Evolutionary conservation across 1,140 invertebrate genomes (phyloP).

Genomic region (Heliconius hewitsoni): DNA sequence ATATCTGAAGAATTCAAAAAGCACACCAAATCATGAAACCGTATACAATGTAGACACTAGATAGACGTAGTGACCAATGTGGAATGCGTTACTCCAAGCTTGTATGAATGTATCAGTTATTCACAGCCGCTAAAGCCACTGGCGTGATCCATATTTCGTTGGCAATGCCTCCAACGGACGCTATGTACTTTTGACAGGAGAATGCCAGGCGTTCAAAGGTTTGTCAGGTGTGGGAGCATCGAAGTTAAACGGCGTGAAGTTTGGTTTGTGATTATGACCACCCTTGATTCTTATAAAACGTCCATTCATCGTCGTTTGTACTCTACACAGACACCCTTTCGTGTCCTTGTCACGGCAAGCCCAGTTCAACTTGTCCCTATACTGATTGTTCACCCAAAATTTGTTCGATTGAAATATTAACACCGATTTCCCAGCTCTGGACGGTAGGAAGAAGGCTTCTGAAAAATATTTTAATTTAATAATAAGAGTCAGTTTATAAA

Average conservation of each 20-base stretch:
- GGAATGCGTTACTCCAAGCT: not conserved
- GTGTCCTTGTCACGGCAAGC: conserved; percentile 74
- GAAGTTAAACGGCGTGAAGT: conserved; percentile 68
- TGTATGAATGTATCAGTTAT: not conserved
- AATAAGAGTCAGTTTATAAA: conserved; percentile 4
- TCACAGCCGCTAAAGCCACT: conserved; percentile 55
- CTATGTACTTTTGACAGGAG: conserved; percentile 25
- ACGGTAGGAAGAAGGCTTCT: conserved; percentile 74
- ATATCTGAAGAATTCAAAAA: not conserved
- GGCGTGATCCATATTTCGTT: not conserved
- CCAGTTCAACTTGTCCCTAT: conserved; percentile 73
- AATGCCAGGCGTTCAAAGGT: conserved; percentile 41
- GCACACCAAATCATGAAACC: not conserved
- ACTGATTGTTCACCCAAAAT: conserved; percentile 77
- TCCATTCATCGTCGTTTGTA: conserved; percentile 70
- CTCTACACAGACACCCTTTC: conserved; percentile 66
- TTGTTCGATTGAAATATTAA: conserved; percentile 73
- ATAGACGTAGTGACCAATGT: not conserved
- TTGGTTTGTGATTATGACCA: conserved; percentile 65
- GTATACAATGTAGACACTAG: not conserved
- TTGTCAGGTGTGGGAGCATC: conserved; percentile 44
- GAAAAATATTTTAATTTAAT: conserved; percentile 46
- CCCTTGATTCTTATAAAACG: conserved; percentile 68
- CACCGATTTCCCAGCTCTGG: conserved; percentile 73
- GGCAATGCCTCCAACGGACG: not conserved